These are phyloP conservation scores for Paramormyrops hopkinsi DNA, from an alignment of 2,797 vertebrate genomes.

Conservation along the genomic window DNA sequence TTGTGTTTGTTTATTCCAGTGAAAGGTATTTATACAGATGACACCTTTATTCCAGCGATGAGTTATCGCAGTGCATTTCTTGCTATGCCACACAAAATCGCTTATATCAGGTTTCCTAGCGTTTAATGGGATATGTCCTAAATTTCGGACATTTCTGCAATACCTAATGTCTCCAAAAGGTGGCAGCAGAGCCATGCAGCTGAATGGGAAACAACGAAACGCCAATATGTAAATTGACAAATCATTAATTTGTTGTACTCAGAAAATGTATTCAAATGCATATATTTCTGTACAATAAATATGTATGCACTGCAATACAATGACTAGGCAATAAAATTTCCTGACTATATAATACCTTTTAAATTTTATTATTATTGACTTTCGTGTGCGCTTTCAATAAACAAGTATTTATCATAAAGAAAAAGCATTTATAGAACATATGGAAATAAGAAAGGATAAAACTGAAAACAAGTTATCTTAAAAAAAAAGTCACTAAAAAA, in stretches of 20 bases:
- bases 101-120: neutral
- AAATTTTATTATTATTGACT: neutral
- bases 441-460: neutral
- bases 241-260: neutral
- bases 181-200: neutral
- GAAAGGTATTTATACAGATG: neutral
- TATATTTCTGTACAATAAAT: neutral
- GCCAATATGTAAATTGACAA: neutral
- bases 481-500: neutral
- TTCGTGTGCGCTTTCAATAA: neutral
- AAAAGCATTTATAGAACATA: neutral
- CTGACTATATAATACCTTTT: neutral
- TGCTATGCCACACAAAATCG: neutral
- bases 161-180: neutral
- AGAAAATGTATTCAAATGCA: neutral
- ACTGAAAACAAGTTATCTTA: neutral
- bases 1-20: neutral
- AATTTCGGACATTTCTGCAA: conserved; percentile 1
- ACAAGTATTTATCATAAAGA: neutral
- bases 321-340: neutral
- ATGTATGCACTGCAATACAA: neutral
- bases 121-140: neutral
- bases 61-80: neutral
- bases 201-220: neutral
- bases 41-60: neutral